phyloP scores from a whole-genome alignment of 2,888 invertebrate genomes.

The Marronus borbonicus region DNA sequence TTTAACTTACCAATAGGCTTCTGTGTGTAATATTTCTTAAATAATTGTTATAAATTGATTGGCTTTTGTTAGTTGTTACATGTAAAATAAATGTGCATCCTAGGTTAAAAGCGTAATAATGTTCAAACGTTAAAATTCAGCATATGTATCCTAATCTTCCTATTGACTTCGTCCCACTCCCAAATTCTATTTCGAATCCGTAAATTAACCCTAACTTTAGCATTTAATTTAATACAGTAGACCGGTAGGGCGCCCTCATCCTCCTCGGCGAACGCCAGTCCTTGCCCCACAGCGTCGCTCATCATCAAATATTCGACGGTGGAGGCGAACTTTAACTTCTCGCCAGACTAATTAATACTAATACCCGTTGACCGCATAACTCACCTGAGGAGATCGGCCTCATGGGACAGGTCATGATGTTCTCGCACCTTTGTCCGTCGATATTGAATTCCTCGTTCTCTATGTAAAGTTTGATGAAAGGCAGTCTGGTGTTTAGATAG shows the following conservation, averaged over 20 bases:
- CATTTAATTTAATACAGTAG: slow-evolving; percentile 17
- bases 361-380: slow-evolving; percentile 51
- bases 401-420: slow-evolving; percentile 96
- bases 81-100: too few relatives aligned
- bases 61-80: too few relatives aligned
- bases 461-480: slow-evolving; percentile 92
- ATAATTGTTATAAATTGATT: too few relatives aligned
- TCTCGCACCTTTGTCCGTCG: slow-evolving; percentile 93
- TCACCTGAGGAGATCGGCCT: slow-evolving; percentile 88
- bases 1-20: too few relatives aligned
- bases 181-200: too few relatives aligned
- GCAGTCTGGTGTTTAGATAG: slow-evolving; percentile 88
- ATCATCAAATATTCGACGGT: slow-evolving; percentile 25
- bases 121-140: too few relatives aligned
- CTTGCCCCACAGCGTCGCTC: neutral
- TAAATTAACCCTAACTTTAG: neutral
- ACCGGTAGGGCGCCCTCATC: slow-evolving; percentile 1
- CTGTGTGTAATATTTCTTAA: too few relatives aligned
- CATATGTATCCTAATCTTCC: too few relatives aligned
- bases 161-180: too few relatives aligned
- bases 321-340: neutral
- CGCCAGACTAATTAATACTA: slow-evolving; percentile 31
- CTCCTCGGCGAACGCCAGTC: neutral
- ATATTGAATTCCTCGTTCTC: slow-evolving; percentile 96
- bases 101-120: too few relatives aligned